Base-by-base conservation (phyloP, 2,888 invertebrate species). In the Dioctria linearis region DNA sequence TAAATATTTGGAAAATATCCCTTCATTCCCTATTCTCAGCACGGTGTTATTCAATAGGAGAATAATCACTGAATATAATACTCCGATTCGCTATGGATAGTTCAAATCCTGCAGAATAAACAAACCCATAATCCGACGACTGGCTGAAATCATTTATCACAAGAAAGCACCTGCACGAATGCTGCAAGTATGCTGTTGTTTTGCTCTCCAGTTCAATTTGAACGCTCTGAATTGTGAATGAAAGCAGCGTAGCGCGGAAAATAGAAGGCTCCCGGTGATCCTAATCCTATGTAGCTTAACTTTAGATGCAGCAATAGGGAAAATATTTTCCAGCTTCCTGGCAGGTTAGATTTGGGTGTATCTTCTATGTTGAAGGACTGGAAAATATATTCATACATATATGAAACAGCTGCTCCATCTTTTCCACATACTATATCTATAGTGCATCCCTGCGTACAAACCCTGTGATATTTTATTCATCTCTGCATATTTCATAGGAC, bases 61-160 rank as follows among this genome's bases (percentile, higher is more conserved):
- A 40, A 37, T 37, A 63, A 40, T 37, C 37, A 40, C 63, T 11
- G 6, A 40, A 37, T 37, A 39, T 37, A 63, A 63, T 63, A 25
- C 25, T 40, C 37, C 37, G 9, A 54, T 54, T n/a, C 11, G 37
- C 8, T 63, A 37, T 37, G 39, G 39, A 37, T 37, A 63, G 37
- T 63, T 63, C 37, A 63, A 63, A 63, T 63, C 54, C 37, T 63
- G 6, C 8, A 63, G 37, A 63, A 39, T 37, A 63, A 63, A 63
- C 63, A 63, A 8, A 8, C 3, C 37, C 63, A 63, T 63, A 63
- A 63, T 63, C 63, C 63, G 13, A 37, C 8, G 8, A 25, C 37
- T 63, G 63, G 37, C 37, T 63, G 8, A 25, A 63, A 63, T 63
- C 63, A 63, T 63, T 63, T 63, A 63, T 63, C 63, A 63, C 63